Evolutionary conservation across 2,888 invertebrate genomes (phyloP), one percentile per base, ranked within the genome.

Genomic region (Plutella xylostella): DNA sequence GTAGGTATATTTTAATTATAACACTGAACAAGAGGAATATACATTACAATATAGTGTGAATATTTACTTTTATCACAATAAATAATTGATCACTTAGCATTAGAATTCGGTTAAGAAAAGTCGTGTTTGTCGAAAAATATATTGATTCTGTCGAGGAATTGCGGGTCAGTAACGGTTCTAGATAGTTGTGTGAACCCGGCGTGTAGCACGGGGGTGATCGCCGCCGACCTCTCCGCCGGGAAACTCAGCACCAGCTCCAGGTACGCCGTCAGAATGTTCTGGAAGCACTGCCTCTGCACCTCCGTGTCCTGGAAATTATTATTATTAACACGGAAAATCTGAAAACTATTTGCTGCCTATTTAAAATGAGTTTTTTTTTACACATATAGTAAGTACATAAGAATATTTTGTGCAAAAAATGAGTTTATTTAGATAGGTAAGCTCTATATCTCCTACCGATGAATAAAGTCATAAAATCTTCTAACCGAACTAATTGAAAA

Each of bases 181-280:
- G 78, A 69, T 14, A 85, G 71, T 53, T 79, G 80, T 30, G 69
- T 58, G 48, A 83, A 80, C 2, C 85, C 85, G 33, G 61, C 58
- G 41, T 79, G 82, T 9, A 85, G 62, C 31, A 82, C 76, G 17
- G 82, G 80, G 47, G 74, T 72, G 25, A 83, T 72, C 30, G 82
- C 75, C 54, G 86, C 86, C 59, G 87, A 87, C 39, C 87, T 78
- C 49, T 88, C 87, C 38, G 80, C 73, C 34, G 90, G 85, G 58
- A 92, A 83, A 5, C 88, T 87, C 19, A 89, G 72, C 11, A 89
- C 85, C 55, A 96, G 84, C 63, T 96, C 94, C 65, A 97, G 88
- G 52, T 93, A 91, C 18, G 93, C 92, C 65, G 92, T 91, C 55
- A 97, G 85, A 56, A 94, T 90, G 69, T 96, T 94, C 21, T 93